Evolutionary conservation across 2,797 vertebrate genomes (phyloP).

Genomic region (Pangasius macronema): DNA sequence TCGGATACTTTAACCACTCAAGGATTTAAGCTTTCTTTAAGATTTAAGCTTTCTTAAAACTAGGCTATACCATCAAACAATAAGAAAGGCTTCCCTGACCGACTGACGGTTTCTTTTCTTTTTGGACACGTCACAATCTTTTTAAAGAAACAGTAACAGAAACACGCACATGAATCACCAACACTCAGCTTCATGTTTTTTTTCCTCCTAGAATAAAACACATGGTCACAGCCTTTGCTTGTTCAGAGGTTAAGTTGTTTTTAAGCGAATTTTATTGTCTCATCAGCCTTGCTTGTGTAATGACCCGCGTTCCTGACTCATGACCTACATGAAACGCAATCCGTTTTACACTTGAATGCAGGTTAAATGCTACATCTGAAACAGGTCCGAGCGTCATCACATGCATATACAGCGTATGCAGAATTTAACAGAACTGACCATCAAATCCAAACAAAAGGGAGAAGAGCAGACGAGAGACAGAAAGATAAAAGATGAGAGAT

Average conservation of each 20-base stretch:
- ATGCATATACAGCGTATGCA: neutral
- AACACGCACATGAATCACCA: neutral
- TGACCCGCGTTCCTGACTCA: neutral
- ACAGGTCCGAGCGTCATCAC: no score
- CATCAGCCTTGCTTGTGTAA: neutral
- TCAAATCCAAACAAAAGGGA: neutral
- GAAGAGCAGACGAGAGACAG: neutral
- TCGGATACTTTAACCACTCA: neutral
- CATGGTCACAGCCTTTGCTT: neutral
- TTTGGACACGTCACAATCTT: neutral
- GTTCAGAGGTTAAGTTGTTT: neutral
- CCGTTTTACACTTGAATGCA: neutral
- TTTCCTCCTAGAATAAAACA: neutral
- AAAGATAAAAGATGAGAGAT: neutral
- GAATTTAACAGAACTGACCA: neutral
- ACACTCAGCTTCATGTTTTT: neutral
- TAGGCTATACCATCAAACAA: neutral
- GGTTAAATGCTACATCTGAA: neutral
- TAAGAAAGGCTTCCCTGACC: no score
- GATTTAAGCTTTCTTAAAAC: neutral
- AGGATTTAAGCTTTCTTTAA: neutral
- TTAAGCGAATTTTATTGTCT: neutral
- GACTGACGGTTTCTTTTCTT: neutral
- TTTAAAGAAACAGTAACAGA: neutral
- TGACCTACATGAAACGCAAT: neutral